Percentiles rank a stretch among this genome's conserved stretches.
Conservation (phyloP, 2,113 vertebrate genomes). For the Sigmodon hispidus region DNA sequence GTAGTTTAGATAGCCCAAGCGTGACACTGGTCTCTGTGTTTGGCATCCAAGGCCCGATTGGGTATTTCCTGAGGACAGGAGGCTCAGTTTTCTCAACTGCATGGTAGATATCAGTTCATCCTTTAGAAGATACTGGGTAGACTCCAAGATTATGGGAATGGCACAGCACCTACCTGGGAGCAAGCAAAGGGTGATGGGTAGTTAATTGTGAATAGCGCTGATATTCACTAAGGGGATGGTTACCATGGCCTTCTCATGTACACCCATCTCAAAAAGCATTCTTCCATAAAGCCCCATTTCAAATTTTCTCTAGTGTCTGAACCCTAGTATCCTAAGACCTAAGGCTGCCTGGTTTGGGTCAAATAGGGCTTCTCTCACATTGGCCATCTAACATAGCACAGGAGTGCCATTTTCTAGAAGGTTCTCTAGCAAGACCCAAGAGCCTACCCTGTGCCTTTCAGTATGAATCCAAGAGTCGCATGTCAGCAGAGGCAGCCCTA, state of each 20-base stretch:
- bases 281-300: not conserved
- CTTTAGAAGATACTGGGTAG: not conserved
- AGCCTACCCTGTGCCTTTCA: conserved; percentile 77
- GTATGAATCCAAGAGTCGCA: conserved; percentile 92
- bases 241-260: not conserved
- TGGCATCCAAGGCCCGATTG: not conserved
- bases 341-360: not conserved
- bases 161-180: not conserved
- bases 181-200: rapidly evolving
- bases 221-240: not conserved
- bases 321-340: not conserved
- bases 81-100: not conserved
- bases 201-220: rapidly evolving
- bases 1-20: rapidly evolving
- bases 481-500: conserved; percentile 91
- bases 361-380: not conserved
- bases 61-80: not conserved
- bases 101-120: too few relatives aligned
- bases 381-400: not conserved
- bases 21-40: not conserved
- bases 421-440: not conserved
- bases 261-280: not conserved
- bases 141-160: not conserved
- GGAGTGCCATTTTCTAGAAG: not conserved
- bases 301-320: not conserved